Base-by-base conservation (phyloP, 2,797 vertebrate genomes). In the Huso huso region DNA sequence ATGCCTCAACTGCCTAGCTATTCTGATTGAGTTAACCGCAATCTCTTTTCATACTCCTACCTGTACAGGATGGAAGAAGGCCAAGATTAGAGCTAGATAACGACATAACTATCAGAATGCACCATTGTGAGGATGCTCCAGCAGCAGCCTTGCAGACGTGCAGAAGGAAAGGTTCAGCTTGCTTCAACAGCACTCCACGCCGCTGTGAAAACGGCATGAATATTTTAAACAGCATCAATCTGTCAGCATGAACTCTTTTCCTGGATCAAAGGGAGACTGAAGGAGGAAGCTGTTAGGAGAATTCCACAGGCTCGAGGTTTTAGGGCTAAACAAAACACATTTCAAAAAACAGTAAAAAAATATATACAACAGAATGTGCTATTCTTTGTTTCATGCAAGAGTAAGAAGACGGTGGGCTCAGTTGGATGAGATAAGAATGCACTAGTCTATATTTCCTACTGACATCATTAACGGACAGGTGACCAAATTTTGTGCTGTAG, bases 221-320 rank as follows among this genome's bases (percentile, higher is more conserved):
- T 61, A 67, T 67, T 67, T 67, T 51, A 61, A 15, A 9, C 60
- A 50, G 63, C 66, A 62, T 68, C 59, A 68, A 62, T 48, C 50
- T 68, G 62, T 68, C 61, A 62, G 61, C 60, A 48, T 48, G 50
- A 68, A 67, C 59, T 67, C 49, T 51, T 61, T 23, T 51, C 58
- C 49, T 10, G n/a, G 50, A 53, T 62, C 15, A 68, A 6, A 68
- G 50, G 37, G 13, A 48, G 12, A 62, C 49, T 55, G 66, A 51
- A 52, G n/a, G 49, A 18, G 15, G 23, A 9, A 55, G 6, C 52
- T 55, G 52, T 55, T 9, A 55, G 52, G 52, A 55, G 52, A 1
- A 18, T 58, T 58, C 61, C 61, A 48, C 18, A 48, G 61, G 50
- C 51, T 62, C 15, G 11, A 50, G 50, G 66, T 68, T 49, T 52